Evolutionary conservation across 53 echinoderm and acorn worm species (phyloP).

Genomic region (Echinometra lucunter): DNA sequence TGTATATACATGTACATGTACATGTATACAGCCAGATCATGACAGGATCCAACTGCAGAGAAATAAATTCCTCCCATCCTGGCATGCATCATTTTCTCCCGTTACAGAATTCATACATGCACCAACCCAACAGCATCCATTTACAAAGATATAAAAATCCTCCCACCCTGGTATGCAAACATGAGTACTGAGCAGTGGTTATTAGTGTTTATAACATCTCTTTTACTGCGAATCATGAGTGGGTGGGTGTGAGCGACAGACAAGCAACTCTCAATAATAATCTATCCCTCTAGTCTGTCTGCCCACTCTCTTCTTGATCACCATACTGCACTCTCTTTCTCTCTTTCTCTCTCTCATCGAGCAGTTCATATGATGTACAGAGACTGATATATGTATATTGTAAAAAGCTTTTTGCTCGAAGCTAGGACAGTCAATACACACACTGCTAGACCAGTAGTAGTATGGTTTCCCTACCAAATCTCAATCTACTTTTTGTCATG

Average conservation of each 20-base stretch:
- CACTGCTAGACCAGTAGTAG: no score
- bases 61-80: no score
- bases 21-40: neutral
- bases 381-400: neutral
- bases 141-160: neutral
- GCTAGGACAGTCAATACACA: neutral
- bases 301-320: neutral
- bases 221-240: neutral
- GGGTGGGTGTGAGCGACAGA: constrained; percentile 16
- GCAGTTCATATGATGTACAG: neutral
- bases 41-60: neutral
- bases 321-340: neutral
- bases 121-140: neutral
- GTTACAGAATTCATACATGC: neutral
- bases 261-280: neutral
- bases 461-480: neutral
- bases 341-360: neutral
- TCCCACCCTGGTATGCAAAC: neutral
- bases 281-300: neutral
- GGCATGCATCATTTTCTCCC: neutral
- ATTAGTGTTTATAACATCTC: neutral
- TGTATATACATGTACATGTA: neutral
- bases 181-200: neutral
- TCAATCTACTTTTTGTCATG: neutral
- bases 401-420: neutral